Evolutionary conservation across 2,888 invertebrate species (phyloP).

Genomic region (Phaonia tiefii): DNA sequence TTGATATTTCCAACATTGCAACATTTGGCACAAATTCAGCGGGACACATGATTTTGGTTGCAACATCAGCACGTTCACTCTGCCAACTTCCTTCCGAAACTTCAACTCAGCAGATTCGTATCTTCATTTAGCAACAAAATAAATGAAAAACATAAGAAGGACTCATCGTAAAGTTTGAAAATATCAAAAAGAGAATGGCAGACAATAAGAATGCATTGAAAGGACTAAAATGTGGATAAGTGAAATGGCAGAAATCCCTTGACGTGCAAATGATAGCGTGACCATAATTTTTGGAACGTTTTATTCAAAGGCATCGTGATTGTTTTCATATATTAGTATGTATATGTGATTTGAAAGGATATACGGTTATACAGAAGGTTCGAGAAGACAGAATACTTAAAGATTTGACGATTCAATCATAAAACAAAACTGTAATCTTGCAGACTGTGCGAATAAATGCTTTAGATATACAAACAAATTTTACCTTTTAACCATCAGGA

Average conservation of each 20-base stretch:
- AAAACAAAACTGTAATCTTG: too few species aligned
- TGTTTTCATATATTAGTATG: too few species aligned
- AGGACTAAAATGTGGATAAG: not conserved
- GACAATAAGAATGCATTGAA: not conserved
- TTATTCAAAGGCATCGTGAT: too few species aligned
- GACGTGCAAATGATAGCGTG: slow-evolving; percentile 8
- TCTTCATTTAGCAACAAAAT: not conserved
- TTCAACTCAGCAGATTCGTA: not conserved
- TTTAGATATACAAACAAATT: too few species aligned
- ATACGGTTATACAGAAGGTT: too few species aligned
- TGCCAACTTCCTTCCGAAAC: not conserved
- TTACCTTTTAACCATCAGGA: too few species aligned
- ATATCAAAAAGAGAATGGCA: not conserved
- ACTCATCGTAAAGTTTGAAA: not conserved
- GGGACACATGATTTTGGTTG: not conserved
- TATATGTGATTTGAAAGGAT: too few species aligned
- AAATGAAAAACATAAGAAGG: not conserved
- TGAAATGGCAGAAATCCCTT: not conserved
- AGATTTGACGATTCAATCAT: too few species aligned
- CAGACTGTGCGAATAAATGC: too few species aligned
- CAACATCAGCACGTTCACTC: not conserved
- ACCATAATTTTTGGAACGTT: slow-evolving; percentile 3
- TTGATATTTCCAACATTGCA: slow-evolving; percentile 1
- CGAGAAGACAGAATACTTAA: too few species aligned
- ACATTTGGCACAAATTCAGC: not conserved